Evolutionary conservation across 2,113 vertebrate genomes (phyloP), one percentile per base, ranked within the genome.

Genomic region (Sander vitreus): DNA sequence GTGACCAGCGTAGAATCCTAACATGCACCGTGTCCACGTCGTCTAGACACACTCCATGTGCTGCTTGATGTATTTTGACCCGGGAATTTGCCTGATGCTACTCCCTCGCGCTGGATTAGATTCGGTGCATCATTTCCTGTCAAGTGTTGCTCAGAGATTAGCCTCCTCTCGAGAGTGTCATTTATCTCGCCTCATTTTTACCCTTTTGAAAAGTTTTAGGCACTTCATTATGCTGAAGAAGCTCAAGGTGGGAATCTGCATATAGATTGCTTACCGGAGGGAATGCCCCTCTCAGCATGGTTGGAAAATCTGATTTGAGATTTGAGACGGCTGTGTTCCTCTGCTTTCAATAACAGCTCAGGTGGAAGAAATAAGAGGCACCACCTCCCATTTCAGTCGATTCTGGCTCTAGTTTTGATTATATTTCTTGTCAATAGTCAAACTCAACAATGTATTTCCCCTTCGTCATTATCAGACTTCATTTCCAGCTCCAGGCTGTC

Each of bases 221-320:
- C 85, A 58, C 92, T 93, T 93, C 91, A 94, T 95, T 91, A 90
- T 76, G 73, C 76, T 78, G 69, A 83, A 91, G 92, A 84, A 90
- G 89, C 91, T 91, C 75, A 84, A 86, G 92, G 86, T 92, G 88
- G 83, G 89, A 92, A 94, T 95, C 93, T 96, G 94, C 93, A 95
- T 95, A 93, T 93, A 94, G 90, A 95, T 93, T 93, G 90, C 78
- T 70, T 83, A 80, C 76, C 67, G 1, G 81, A 80, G 88, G 69
- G 80, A 91, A 85, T 57, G 65, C 58, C 90, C 58, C 85, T 84
- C 84, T 90, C 83, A 21, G 85, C 85, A 86, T 81, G 92, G 85
- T 90, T 89, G 88, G 78, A 91, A 87, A 91, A 89, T 68, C 86
- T 85, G 83, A 89, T 93, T 92, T 91, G n/a, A 80, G 83, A 87